phyloP scores from a whole-genome alignment of 2,888 invertebrate species.

The Malthinus flaveolus region DNA sequence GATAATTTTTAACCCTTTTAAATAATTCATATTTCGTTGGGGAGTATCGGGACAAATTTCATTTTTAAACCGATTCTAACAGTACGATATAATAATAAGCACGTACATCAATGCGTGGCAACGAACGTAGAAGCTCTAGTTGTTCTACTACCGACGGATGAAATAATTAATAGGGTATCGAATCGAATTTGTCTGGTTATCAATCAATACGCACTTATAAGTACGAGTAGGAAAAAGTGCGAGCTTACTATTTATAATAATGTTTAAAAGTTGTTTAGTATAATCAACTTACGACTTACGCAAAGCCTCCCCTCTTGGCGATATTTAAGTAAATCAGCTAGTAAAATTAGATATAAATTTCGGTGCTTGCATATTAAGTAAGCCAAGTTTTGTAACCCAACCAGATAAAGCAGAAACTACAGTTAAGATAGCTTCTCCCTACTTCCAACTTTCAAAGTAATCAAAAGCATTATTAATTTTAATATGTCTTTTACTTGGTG shows the following conservation, averaged over 20 bases:
- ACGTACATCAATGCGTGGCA: constrained; percentile 15
- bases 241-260: too few species aligned
- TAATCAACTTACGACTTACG: neutral
- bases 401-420: constrained; percentile 29
- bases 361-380: constrained; percentile 43
- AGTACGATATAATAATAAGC: neutral
- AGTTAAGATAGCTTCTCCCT: constrained; percentile 32
- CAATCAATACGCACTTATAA: constrained; percentile 11
- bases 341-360: constrained; percentile 41
- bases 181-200: constrained; percentile 13
- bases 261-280: too few species aligned
- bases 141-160: neutral
- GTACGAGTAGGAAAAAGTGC: too few species aligned
- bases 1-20: neutral
- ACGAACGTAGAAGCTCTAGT: constrained; percentile 11
- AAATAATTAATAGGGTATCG: constrained; percentile 17
- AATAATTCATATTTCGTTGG: neutral
- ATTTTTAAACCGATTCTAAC: neutral
- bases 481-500: constrained; percentile 42
- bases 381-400: constrained; percentile 24
- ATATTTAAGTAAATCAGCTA: constrained; percentile 26
- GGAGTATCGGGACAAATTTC: neutral
- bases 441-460: constrained; percentile 47
- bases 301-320: constrained; percentile 3
- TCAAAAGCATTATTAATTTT: constrained; percentile 49